Conservation (phyloP, 2,888 invertebrate genomes). For the Dione juno region DNA sequence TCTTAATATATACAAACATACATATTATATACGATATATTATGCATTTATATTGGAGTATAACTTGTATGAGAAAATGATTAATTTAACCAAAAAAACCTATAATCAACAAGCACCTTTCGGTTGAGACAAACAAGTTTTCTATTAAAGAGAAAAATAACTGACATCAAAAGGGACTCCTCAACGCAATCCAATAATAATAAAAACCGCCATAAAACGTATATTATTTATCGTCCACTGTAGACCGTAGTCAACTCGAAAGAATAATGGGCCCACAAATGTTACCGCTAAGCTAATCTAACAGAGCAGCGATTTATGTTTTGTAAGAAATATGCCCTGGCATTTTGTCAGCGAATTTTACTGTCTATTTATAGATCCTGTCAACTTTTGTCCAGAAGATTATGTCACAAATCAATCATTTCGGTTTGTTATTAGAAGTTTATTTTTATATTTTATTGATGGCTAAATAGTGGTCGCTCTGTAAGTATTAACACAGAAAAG, state of each 20-base stretch:
- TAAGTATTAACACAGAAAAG: too few species aligned
- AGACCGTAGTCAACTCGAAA: conserved; percentile 52
- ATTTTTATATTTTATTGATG: background rate
- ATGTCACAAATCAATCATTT: conserved; percentile 6
- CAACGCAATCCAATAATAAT: conserved; percentile 75
- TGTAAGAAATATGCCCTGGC: conserved; percentile 48
- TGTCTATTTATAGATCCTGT: conserved; percentile 21
- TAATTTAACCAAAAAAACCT: background rate
- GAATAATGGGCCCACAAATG: conserved; percentile 56
- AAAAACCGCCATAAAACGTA: conserved; percentile 72
- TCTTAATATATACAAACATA: too few species aligned
- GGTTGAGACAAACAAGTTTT: conserved; percentile 50
- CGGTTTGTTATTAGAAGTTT: background rate
- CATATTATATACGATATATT: too few species aligned
- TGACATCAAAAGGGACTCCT: conserved; percentile 55
- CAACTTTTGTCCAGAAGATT: conserved; percentile 3
- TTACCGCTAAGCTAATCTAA: conserved; percentile 54
- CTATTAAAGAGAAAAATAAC: conserved; percentile 59
- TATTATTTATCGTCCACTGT: conserved; percentile 70
- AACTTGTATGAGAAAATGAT: background rate
- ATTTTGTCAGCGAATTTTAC: conserved; percentile 48
- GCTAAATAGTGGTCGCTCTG: too few species aligned
- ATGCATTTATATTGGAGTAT: too few species aligned
- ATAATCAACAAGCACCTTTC: background rate
- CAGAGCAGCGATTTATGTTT: conserved; percentile 49